These are phyloP conservation scores for Acanthornis magna DNA, from an alignment of 2,797 vertebrate genomes.

Conservation along the genomic window DNA sequence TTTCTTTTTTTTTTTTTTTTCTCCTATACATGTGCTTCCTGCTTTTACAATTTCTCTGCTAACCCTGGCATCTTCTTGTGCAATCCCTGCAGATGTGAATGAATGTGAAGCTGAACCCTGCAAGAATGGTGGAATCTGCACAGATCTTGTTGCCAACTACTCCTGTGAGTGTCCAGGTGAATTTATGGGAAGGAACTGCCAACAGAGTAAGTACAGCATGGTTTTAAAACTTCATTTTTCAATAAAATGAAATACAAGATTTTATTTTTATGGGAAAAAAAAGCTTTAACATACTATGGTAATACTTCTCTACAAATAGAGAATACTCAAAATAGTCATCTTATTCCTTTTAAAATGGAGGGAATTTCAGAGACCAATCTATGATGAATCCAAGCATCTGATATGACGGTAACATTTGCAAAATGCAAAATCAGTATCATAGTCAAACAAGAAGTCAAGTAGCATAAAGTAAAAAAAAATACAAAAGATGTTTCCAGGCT, in stretches of 20 bases:
- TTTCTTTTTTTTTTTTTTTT: not conserved
- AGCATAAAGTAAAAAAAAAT: not conserved
- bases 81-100: constrained; percentile 86
- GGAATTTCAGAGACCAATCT: not conserved
- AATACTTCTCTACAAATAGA: not conserved
- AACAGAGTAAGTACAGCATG: constrained; percentile 88
- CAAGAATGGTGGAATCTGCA: constrained; percentile 96
- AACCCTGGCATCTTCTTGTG: not conserved
- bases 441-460: not conserved
- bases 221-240: not conserved
- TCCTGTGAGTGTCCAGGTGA: constrained; percentile 97
- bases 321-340: not conserved
- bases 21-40: not conserved
- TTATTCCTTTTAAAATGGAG: not conserved
- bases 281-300: not conserved
- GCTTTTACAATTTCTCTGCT: not conserved
- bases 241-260: not conserved
- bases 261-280: not conserved
- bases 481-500: not conserved
- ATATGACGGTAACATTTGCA: not conserved
- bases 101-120: constrained; percentile 95
- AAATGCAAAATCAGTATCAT: not conserved
- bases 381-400: not conserved
- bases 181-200: constrained; percentile 98
- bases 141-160: constrained; percentile 95